Evolutionary conservation across 2,113 vertebrate species (phyloP).

Genomic region (Tragelaphus scriptus): DNA sequence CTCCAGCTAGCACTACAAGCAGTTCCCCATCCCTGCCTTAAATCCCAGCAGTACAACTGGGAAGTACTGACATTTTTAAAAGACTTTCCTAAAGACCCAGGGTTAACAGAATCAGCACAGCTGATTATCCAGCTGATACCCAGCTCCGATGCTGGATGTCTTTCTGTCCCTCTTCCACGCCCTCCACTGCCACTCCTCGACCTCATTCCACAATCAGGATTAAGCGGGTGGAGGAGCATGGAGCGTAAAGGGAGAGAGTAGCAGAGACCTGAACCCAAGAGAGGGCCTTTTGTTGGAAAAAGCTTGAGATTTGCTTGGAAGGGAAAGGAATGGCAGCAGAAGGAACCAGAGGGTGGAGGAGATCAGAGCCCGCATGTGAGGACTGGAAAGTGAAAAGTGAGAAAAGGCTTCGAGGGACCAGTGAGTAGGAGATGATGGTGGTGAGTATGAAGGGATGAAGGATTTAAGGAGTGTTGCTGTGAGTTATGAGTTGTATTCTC

Average conservation of each 20-base stretch:
- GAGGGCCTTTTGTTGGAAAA: not conserved
- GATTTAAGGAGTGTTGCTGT: not conserved
- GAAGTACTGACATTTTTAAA: not conserved
- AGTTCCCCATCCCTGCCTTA: not conserved
- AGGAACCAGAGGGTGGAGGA: not conserved
- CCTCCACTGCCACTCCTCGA: accelerated
- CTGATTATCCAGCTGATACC: not conserved
- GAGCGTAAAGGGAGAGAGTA: not conserved
- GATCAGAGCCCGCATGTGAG: not conserved
- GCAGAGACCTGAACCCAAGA: not conserved
- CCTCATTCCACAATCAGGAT: not conserved
- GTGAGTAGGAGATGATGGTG: not conserved
- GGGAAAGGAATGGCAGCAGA: not conserved
- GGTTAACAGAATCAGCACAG: not conserved
- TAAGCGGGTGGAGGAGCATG: not conserved
- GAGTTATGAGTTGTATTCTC: not conserved
- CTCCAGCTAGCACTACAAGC: not conserved
- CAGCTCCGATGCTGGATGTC: not conserved
- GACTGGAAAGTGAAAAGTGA: not conserved
- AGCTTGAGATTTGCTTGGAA: not conserved
- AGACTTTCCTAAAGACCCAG: not conserved
- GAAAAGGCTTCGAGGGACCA: not conserved
- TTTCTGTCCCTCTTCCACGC: not conserved
- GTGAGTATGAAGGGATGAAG: not conserved
- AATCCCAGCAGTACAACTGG: not conserved